Conservation (phyloP, 2,888 invertebrate genomes). For the Oscheius sp. region DNA sequence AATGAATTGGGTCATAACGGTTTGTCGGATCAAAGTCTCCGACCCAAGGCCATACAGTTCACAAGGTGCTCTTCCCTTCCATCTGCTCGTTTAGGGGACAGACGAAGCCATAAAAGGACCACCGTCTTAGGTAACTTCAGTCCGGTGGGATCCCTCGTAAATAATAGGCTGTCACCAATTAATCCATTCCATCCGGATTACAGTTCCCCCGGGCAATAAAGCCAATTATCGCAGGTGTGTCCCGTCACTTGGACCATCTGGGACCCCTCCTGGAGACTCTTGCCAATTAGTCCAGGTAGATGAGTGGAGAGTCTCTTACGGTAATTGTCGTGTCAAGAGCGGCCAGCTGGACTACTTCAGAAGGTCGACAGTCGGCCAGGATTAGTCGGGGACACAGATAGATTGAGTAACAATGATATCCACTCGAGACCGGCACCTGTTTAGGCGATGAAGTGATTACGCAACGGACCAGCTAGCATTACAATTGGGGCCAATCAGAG, state of each 20-base stretch:
- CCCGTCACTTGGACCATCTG: constrained; percentile 9
- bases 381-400: constrained; percentile 10
- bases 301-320: constrained; percentile 27
- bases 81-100: constrained; percentile 20
- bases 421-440: constrained; percentile 24
- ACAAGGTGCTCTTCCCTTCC: background rate
- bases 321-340: constrained; percentile 38
- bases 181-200: constrained; percentile 18
- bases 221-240: constrained; percentile 30
- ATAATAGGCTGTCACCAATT: constrained; percentile 23
- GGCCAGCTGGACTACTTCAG: constrained; percentile 23
- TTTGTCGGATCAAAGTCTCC: constrained; percentile 18
- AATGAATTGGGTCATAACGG: constrained; percentile 31
- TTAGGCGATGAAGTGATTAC: constrained; percentile 7
- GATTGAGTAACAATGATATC: constrained; percentile 26
- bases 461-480: constrained; percentile 8
- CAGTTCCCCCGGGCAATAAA: constrained; percentile 20
- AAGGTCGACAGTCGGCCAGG: constrained; percentile 13
- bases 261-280: constrained; percentile 13
- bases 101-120: constrained; percentile 13
- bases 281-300: constrained; percentile 36
- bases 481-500: background rate
- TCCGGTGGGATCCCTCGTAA: constrained; percentile 8
- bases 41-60: constrained; percentile 3
- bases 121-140: no score